Conservation (phyloP, 2,113 vertebrate species). For the Cranoglanis bouderius region DNA sequence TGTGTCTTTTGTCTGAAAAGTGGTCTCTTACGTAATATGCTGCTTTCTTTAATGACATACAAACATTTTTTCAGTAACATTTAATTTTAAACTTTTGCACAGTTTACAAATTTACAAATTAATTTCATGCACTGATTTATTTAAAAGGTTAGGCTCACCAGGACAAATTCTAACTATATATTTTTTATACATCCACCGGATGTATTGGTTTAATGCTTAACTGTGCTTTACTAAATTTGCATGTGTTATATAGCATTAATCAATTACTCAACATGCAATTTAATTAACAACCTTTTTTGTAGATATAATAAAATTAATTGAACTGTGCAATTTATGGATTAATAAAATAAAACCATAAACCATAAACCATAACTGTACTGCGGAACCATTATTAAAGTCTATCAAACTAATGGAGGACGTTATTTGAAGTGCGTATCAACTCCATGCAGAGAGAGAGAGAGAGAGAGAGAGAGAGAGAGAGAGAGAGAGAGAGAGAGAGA, state of each 20-base stretch:
- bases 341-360: constrained; percentile 15
- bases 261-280: constrained; percentile 22
- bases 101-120: no score
- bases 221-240: not conserved
- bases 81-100: no score
- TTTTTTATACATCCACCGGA: not conserved
- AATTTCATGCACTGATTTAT: not conserved
- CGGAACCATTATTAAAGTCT: constrained; percentile 6
- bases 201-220: not conserved
- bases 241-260: not conserved
- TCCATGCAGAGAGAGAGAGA: not conserved
- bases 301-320: constrained; percentile 9
- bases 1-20: no score
- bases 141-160: not conserved
- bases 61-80: no score
- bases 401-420: constrained; percentile 15
- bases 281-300: constrained; percentile 2
- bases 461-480: not conserved
- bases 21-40: no score
- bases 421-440: not conserved
- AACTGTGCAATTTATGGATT: constrained; percentile 3
- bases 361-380: not conserved
- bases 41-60: no score
- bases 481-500: constrained; percentile 11
- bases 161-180: not conserved